A percentile compares a stretch with the other conserved stretches of the same genome.
phyloP scores from a whole-genome alignment of 1,140 invertebrate species.

The Batillaria attramentaria region DNA sequence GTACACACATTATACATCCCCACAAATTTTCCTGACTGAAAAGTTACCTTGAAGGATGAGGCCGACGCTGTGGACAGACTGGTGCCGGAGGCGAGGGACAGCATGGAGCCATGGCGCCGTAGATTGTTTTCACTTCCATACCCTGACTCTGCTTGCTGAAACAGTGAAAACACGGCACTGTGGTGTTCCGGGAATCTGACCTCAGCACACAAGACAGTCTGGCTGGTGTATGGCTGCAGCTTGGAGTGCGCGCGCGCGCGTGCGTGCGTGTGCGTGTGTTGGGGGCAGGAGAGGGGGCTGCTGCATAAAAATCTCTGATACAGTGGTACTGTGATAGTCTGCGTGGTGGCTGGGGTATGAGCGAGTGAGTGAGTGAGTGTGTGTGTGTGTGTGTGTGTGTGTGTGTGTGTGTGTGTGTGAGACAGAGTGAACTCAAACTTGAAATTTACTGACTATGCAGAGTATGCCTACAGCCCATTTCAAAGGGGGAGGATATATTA shows the following conservation, averaged over 20 bases:
- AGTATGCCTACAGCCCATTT: background rate
- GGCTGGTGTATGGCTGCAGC: background rate
- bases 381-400: background rate
- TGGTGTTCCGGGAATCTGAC: too few relatives aligned
- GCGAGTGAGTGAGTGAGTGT: background rate
- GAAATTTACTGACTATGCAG: background rate
- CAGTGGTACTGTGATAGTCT: too few relatives aligned
- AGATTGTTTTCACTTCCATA: constrained; percentile 93
- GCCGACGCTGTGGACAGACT: constrained; percentile 87
- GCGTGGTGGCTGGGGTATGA: too few relatives aligned
- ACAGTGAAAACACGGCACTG: too few relatives aligned
- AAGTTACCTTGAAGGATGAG: constrained; percentile 80
- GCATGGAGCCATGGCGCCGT: constrained; percentile 91
- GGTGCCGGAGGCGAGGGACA: constrained; percentile 90
- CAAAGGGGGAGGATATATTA: too few relatives aligned
- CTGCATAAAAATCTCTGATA: background rate
- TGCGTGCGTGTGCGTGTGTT: background rate
- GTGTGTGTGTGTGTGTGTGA: constrained; percentile 9
- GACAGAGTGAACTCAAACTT: background rate
- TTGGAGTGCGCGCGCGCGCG: background rate
- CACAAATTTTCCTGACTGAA: too few relatives aligned
- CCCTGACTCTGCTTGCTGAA: constrained; percentile 81
- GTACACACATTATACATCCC: too few relatives aligned
- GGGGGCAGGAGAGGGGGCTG: background rate
- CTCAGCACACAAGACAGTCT: background rate